Evolutionary conservation across 2,797 vertebrate species (phyloP).

Genomic region (Neosilurus hyrtlii): DNA sequence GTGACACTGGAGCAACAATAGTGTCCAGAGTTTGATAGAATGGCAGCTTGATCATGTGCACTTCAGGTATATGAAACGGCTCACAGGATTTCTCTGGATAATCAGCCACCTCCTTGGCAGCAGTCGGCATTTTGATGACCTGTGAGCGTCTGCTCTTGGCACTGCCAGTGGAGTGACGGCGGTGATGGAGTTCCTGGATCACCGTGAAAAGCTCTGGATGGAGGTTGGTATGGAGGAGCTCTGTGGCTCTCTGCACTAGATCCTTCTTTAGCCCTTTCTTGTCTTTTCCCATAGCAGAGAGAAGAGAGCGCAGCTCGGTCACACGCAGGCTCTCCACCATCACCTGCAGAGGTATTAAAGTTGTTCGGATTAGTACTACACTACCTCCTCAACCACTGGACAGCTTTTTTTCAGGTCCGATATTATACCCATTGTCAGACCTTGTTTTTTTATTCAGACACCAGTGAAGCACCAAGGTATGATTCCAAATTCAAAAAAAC

Average conservation of each 20-base stretch:
- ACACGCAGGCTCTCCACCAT: conserved; percentile 85
- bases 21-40: conserved; percentile 82
- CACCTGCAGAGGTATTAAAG: conserved; percentile 60
- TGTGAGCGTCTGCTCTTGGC: neutral
- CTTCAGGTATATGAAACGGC: conserved; percentile 68
- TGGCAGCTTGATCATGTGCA: conserved; percentile 79
- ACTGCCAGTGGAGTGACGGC: conserved; percentile 67
- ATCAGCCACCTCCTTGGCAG: neutral
- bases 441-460: too few species aligned
- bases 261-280: conserved; percentile 84
- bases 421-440: too few species aligned
- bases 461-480: too few species aligned
- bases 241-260: conserved; percentile 76
- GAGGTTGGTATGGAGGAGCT: conserved; percentile 79
- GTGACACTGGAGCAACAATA: conserved; percentile 76
- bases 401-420: neutral
- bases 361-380: neutral
- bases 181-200: conserved; percentile 80
- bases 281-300: conserved; percentile 79
- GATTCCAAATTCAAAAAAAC: too few species aligned
- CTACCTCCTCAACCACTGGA: neutral
- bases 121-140: neutral
- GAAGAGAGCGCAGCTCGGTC: conserved; percentile 81
- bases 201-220: conserved; percentile 80
- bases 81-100: conserved; percentile 66